phyloP scores from a whole-genome alignment of 2,888 invertebrate genomes.

The Spodoptera exigua region DNA sequence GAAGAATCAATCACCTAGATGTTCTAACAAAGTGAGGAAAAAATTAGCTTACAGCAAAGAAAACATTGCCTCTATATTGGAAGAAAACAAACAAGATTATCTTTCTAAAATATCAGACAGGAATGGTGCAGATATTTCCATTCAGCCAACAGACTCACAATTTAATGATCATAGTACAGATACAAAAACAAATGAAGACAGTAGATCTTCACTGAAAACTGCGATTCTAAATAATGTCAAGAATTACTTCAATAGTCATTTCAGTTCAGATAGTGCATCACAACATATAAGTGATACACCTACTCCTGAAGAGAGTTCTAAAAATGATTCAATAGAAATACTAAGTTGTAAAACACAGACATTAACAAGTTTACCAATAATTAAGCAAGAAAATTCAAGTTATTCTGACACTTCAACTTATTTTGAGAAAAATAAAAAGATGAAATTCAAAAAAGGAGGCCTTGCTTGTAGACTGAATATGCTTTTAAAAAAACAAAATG shows the following conservation, averaged over 20 bases:
- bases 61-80: not conserved
- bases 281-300: slow-evolving; percentile 75
- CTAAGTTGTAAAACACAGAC: slow-evolving; percentile 64
- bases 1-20: slow-evolving; percentile 63
- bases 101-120: slow-evolving; percentile 11
- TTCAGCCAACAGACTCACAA: not conserved
- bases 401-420: slow-evolving; percentile 40
- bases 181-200: slow-evolving; percentile 6
- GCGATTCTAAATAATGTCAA: slow-evolving; percentile 65
- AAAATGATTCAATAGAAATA: slow-evolving; percentile 76
- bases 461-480: slow-evolving; percentile 79
- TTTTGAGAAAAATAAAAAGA: slow-evolving; percentile 67
- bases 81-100: not conserved
- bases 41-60: slow-evolving; percentile 62
- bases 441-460: slow-evolving; percentile 84
- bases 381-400: slow-evolving; percentile 40
- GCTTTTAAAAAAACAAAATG: slow-evolving; percentile 82
- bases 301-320: slow-evolving; percentile 69
- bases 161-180: not conserved
- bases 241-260: slow-evolving; percentile 77
- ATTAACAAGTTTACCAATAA: slow-evolving; percentile 46
- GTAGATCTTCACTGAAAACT: slow-evolving; percentile 23
- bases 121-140: not conserved
- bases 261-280: slow-evolving; percentile 73
- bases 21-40: slow-evolving; percentile 67